Percentiles rank a stretch among this genome's conserved stretches.
Conservation (phyloP, 2,888 invertebrate genomes). For the Trachelus troglodyta region DNA sequence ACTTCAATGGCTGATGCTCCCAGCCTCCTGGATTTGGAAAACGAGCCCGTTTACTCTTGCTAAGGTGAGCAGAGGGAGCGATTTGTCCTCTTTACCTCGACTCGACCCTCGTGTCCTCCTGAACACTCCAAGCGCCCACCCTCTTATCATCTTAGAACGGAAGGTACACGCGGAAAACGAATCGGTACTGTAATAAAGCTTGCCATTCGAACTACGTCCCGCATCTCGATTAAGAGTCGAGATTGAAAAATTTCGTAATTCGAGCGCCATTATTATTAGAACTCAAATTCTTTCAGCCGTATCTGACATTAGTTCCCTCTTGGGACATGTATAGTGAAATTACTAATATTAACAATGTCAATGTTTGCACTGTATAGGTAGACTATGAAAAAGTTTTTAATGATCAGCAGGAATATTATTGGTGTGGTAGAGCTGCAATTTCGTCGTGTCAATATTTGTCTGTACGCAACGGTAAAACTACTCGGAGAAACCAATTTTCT, state of each 20-base stretch:
- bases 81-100: slow-evolving; percentile 42
- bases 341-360: too few species aligned
- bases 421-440: too few species aligned
- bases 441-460: too few species aligned
- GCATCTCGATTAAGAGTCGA: slow-evolving; percentile 30
- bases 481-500: too few species aligned
- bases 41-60: slow-evolving; percentile 48
- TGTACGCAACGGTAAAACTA: too few species aligned
- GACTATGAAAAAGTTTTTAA: too few species aligned
- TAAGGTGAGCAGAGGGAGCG: slow-evolving; percentile 43
- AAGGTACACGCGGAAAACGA: neutral
- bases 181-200: slow-evolving; percentile 2
- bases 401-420: too few species aligned
- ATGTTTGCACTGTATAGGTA: too few species aligned
- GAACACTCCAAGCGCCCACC: too few species aligned
- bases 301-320: too few species aligned
- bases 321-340: too few species aligned
- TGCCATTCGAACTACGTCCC: slow-evolving; percentile 7
- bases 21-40: slow-evolving; percentile 37
- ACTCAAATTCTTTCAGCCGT: too few species aligned
- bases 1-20: slow-evolving; percentile 11
- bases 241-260: slow-evolving; percentile 41
- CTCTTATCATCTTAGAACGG: slow-evolving; percentile 1
- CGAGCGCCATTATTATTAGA: neutral
- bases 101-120: neutral